Base-by-base conservation (phyloP, 2,113 vertebrate genomes). In the Heterotis niloticus region DNA sequence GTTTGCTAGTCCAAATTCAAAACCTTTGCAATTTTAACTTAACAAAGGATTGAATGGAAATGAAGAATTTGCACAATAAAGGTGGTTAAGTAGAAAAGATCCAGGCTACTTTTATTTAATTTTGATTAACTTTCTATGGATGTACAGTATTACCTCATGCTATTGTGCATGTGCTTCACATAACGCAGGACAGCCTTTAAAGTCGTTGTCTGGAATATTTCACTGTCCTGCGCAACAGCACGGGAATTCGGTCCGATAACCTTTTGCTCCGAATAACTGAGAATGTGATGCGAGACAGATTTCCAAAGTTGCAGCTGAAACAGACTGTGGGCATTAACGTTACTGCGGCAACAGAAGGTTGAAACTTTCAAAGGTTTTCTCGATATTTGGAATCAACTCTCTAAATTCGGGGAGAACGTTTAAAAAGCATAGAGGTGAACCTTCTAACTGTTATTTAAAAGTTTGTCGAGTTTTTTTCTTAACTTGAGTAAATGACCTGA, bases 191-290 rank as follows among this genome's bases (percentile, higher is more conserved):
- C 18, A 14, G 14, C 14, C 60, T 68, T 52, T 5, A 52, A 9
- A 54, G 51, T 72, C 87, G n/a, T n/a, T n/a, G 82, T 88, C 90
- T 92, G 89, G 66, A 84, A 87, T 89, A 88, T 88, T 85, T 93
- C 86, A 86, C 82, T 83, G 87, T 85, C 82, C 82, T 85, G 82
- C 82, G 62, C 81, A 83, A 79, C 84, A 83, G 82, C 82, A 85
- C 85, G 86, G 64, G 84, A 87, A 89, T 92, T 87, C 76, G 82
- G 66, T 70, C 78, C 84, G 92, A 93, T 93, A 93, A 93, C 92
- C 90, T 90, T 88, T 94, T 82, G 86, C 77, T 89, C 90, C 82
- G 84, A 18, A 28, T 68, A 82, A 85, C 83, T 80, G 81, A 85
- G 85, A 87, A 85, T 85, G 82, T 84, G 82, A 85, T 78, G 76